phyloP scores from a whole-genome alignment of 1,140 invertebrate genomes.

The Coptotermes formosanus region DNA sequence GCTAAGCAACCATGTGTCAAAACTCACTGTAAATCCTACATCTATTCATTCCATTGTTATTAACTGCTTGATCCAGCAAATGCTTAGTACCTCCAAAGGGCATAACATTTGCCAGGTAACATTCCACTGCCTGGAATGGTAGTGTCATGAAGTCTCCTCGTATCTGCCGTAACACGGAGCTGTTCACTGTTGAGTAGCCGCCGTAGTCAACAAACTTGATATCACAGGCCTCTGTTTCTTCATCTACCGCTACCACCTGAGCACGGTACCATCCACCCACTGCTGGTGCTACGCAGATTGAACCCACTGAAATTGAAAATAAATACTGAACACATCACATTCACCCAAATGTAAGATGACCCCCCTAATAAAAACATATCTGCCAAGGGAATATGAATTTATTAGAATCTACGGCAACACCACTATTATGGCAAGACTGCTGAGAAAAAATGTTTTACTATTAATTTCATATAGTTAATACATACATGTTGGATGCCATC shows the following conservation, averaged over 20 bases:
- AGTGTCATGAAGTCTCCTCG: constrained; percentile 87
- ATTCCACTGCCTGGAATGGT: constrained; percentile 95
- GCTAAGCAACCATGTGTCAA: no score
- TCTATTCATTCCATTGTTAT: no score
- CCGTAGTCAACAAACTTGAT: constrained; percentile 93
- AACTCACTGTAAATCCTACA: no score
- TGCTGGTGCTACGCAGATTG: constrained; percentile 83
- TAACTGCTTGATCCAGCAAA: no score
- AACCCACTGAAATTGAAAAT: constrained; percentile 62
- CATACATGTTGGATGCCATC: no score
- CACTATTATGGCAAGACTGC: no score
- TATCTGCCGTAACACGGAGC: constrained; percentile 78
- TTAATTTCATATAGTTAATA: no score
- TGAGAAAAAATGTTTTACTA: no score
- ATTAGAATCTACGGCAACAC: no score
- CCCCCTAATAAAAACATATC: no score
- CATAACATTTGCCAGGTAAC: constrained; percentile 81
- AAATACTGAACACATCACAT: constrained; percentile 30
- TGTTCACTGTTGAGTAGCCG: constrained; percentile 78
- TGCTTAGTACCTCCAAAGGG: neutral
- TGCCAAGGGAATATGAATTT: no score
- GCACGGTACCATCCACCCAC: constrained; percentile 86
- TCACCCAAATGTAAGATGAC: neutral
- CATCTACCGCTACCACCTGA: constrained; percentile 70
- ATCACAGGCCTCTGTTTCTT: constrained; percentile 67